Percentiles rank a stretch among this genome's conserved stretches.
These are phyloP conservation scores for Orycteropus afer DNA, from an alignment of 2,113 vertebrate species.

Conservation along the genomic window DNA sequence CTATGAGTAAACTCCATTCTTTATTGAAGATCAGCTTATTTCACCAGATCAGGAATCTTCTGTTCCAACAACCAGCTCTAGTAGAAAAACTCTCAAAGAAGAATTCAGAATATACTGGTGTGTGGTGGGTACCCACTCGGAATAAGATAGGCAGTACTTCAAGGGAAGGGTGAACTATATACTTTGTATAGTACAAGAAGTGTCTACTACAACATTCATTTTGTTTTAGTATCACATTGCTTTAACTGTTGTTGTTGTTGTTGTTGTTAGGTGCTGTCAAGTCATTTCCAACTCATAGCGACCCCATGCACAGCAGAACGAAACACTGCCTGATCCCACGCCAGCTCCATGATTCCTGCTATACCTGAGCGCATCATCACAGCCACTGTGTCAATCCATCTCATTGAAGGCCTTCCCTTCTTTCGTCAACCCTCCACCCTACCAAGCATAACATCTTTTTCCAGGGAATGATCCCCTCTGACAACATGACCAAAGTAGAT, in stretches of 20 bases:
- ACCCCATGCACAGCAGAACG: no score
- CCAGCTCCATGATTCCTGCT: no score
- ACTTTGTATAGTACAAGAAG: conserved; percentile 8
- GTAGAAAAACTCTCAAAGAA: not conserved
- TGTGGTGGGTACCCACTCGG: not conserved
- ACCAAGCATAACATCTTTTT: no score
- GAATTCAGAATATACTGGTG: not conserved
- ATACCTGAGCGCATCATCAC: no score
- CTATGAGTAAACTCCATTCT: not conserved
- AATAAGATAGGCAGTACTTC: not conserved
- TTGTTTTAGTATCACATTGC: not conserved
- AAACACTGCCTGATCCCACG: no score
- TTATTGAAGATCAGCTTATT: conserved; percentile 10
- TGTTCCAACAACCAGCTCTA: not conserved
- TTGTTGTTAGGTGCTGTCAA: no score
- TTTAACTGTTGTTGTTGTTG: not conserved
- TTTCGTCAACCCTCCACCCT: no score
- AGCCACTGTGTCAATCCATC: no score
- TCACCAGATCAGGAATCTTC: conserved; percentile 21
- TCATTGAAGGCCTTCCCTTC: no score
- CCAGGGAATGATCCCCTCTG: no score
- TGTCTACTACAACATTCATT: not conserved
- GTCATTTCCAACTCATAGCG: no score
- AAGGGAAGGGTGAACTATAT: not conserved
- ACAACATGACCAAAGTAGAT: no score